These are phyloP conservation scores for Carettochelys insculpta DNA, from an alignment of 2,113 vertebrate species.

Conservation along the genomic window DNA sequence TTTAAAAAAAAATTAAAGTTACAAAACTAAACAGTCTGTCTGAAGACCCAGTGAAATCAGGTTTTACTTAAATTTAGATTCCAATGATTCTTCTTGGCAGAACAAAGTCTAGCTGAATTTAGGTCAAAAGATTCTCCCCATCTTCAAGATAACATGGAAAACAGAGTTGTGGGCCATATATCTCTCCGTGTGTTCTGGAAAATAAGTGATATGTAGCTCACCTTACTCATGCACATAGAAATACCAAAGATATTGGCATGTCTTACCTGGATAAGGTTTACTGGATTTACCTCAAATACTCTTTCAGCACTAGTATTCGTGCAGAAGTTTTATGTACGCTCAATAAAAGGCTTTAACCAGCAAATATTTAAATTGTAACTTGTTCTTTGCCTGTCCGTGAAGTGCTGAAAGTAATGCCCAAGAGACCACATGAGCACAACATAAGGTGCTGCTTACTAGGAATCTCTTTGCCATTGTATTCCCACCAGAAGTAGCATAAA, in stretches of 20 bases:
- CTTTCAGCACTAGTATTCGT: not conserved
- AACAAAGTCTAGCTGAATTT: not conserved
- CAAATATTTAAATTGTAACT: not conserved
- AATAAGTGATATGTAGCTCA: not conserved
- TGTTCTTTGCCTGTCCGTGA: not conserved
- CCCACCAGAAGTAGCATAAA: no score
- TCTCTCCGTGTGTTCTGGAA: not conserved
- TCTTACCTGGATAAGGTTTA: not conserved
- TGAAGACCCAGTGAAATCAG: not conserved
- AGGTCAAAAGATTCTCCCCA: not conserved
- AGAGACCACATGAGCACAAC: not conserved
- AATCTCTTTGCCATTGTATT: no score
- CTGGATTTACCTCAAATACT: not conserved
- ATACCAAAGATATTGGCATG: not conserved
- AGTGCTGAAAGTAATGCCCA: not conserved
- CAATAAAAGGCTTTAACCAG: no score
- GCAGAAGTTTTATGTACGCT: not conserved
- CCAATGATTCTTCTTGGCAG: not conserved
- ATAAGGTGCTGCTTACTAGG: no score
- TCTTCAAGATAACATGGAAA: not conserved
- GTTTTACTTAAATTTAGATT: not conserved
- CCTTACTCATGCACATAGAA: not conserved
- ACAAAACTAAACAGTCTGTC: not conserved
- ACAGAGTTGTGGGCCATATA: not conserved
- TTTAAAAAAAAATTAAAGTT: not conserved